A percentile compares a stretch with the other conserved stretches of the same genome.
phyloP scores from a whole-genome alignment of 64 coral and sea anemone species.

The Montipora cactus region DNA sequence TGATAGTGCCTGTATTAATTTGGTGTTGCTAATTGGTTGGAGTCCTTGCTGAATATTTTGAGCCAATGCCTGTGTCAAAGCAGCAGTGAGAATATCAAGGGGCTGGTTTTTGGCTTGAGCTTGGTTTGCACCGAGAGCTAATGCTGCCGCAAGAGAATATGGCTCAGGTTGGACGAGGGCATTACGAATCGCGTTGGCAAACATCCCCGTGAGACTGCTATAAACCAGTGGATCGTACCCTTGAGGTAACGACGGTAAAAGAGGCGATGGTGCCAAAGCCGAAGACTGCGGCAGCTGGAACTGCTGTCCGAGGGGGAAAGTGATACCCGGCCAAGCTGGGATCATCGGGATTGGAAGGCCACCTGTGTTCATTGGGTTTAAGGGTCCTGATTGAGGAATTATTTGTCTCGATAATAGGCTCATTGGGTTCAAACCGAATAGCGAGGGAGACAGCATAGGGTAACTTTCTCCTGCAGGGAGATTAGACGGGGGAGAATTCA shows the following conservation, averaged over 20 bases:
- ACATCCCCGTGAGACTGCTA: background rate
- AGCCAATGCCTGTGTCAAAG: constrained; percentile 65
- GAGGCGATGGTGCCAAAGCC: background rate
- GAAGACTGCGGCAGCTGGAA: background rate
- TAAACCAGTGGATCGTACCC: constrained; percentile 33
- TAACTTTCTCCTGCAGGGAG: background rate
- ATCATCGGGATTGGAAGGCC: background rate
- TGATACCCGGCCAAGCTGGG: background rate
- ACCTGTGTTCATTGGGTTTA: background rate
- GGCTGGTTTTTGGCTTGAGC: constrained; percentile 60
- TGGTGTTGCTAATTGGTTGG: constrained; percentile 35
- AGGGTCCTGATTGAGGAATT: background rate
- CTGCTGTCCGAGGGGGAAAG: background rate
- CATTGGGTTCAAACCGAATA: background rate
- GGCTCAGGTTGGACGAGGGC: constrained; percentile 58
- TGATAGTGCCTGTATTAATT: constrained; percentile 20
- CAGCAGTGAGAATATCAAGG: constrained; percentile 55
- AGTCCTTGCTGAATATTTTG: constrained; percentile 33
- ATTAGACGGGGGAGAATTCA: background rate
- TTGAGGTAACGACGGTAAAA: background rate
- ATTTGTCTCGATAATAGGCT: background rate
- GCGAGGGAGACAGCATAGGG: background rate
- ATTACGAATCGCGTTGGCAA: constrained; percentile 63
- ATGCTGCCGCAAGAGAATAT: constrained; percentile 38
- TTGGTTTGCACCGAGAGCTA: constrained; percentile 37